phyloP scores from a whole-genome alignment of 2,113 vertebrate genomes.

The Trematocara variabile region DNA sequence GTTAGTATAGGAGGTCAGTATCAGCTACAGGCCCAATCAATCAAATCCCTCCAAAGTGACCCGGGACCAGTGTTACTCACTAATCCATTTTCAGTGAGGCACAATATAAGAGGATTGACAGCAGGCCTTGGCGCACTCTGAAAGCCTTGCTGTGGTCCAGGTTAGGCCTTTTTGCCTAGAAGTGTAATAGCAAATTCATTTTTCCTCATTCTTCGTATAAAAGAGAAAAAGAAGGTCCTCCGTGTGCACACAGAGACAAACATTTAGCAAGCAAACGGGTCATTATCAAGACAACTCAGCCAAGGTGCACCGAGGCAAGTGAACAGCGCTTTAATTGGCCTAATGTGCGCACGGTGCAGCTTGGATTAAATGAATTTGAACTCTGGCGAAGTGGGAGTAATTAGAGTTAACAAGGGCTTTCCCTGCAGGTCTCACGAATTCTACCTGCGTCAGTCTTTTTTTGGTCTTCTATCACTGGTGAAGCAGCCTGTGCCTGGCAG shows the following conservation, averaged over 20 bases:
- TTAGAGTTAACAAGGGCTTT: constrained; percentile 75
- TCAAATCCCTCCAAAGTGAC: constrained; percentile 73
- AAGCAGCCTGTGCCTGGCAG: background rate
- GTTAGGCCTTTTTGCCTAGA: background rate
- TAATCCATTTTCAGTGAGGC: constrained; percentile 76
- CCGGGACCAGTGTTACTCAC: constrained; percentile 58
- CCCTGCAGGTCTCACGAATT: constrained; percentile 58
- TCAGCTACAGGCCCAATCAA: constrained; percentile 51
- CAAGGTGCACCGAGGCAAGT: background rate
- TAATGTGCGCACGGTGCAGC: constrained; percentile 42
- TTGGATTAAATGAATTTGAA: constrained; percentile 71
- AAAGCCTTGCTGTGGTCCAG: constrained; percentile 31
- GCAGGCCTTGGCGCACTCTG: constrained; percentile 41
- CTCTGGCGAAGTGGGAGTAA: constrained; percentile 64
- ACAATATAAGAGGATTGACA: constrained; percentile 78
- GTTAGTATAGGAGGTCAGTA: constrained; percentile 3
- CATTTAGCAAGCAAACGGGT: background rate
- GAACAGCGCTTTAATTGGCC: constrained; percentile 66
- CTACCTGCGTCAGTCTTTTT: constrained; percentile 68
- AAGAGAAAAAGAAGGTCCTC: background rate
- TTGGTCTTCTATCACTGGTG: constrained; percentile 23
- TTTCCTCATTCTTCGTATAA: background rate
- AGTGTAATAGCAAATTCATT: background rate
- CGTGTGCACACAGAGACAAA: background rate
- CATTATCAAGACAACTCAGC: constrained; percentile 34